phyloP scores from a whole-genome alignment of 2,888 invertebrate genomes.

The Lamellibrachia columna region DNA sequence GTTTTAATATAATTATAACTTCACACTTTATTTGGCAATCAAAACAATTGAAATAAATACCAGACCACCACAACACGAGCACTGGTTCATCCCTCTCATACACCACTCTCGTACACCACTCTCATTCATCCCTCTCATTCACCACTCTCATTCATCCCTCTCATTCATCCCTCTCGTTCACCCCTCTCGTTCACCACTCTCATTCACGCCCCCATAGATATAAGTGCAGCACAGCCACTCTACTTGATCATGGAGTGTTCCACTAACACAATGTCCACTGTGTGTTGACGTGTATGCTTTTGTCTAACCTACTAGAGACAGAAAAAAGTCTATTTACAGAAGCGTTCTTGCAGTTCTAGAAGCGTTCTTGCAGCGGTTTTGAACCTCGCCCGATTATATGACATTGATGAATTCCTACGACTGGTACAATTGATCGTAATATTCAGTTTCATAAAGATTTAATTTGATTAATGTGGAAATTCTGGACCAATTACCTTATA shows the following conservation, averaged over 20 bases:
- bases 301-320: not conserved
- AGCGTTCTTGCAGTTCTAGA: not conserved
- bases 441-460: not conserved
- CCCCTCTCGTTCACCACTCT: not conserved
- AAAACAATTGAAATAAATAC: not conserved
- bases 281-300: not conserved
- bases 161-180: too few species aligned
- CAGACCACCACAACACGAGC: not conserved
- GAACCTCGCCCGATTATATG: not conserved
- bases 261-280: not conserved
- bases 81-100: too few species aligned
- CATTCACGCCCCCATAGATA: not conserved
- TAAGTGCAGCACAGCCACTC: not conserved
- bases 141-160: too few species aligned
- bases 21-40: not conserved
- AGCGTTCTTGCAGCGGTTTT: not conserved
- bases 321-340: not conserved
- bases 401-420: not conserved
- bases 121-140: too few species aligned
- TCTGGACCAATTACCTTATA: not conserved
- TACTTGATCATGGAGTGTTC: not conserved
- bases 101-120: too few species aligned
- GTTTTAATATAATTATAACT: not conserved
- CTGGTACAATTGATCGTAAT: not conserved
- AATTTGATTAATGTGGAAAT: not conserved